These are phyloP conservation scores for Coleophora flavipennella DNA, from an alignment of 2,888 invertebrate genomes.

Conservation along the genomic window DNA sequence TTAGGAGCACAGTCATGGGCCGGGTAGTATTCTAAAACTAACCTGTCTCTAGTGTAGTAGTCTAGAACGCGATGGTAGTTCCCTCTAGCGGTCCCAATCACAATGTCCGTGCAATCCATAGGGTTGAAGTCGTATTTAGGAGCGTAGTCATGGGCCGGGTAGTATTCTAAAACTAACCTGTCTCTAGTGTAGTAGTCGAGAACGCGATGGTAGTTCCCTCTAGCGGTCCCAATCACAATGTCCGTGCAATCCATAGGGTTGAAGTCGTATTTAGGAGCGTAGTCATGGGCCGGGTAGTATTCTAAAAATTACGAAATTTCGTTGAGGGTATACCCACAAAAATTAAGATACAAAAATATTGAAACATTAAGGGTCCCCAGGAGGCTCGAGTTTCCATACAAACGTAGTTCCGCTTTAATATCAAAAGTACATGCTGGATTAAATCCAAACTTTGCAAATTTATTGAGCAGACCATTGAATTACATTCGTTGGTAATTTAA, in stretches of 20 bases:
- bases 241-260: slow-evolving; percentile 98
- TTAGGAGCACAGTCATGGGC: slow-evolving; percentile 82
- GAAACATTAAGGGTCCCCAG: too few species aligned
- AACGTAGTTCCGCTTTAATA: too few species aligned
- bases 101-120: slow-evolving; percentile 97
- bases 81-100: slow-evolving; percentile 90
- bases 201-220: slow-evolving; percentile 87
- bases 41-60: slow-evolving; percentile 92
- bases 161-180: slow-evolving; percentile 69
- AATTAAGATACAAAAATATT: too few species aligned
- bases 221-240: slow-evolving; percentile 91
- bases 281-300: slow-evolving; percentile 73
- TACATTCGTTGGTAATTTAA: too few species aligned
- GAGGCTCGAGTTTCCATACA: too few species aligned
- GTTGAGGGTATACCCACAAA: too few species aligned
- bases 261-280: slow-evolving; percentile 88
- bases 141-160: slow-evolving; percentile 77
- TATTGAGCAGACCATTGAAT: too few species aligned
- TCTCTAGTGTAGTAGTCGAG: slow-evolving; percentile 94
- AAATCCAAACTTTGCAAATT: too few species aligned
- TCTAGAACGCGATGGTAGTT: slow-evolving; percentile 74
- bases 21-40: slow-evolving; percentile 62
- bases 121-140: slow-evolving; percentile 91
- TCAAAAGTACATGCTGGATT: too few species aligned
- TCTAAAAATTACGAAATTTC: slow-evolving; percentile 30